Evolutionary conservation across 2,113 vertebrate genomes (phyloP).

Genomic region (Podarcis raffonei): DNA sequence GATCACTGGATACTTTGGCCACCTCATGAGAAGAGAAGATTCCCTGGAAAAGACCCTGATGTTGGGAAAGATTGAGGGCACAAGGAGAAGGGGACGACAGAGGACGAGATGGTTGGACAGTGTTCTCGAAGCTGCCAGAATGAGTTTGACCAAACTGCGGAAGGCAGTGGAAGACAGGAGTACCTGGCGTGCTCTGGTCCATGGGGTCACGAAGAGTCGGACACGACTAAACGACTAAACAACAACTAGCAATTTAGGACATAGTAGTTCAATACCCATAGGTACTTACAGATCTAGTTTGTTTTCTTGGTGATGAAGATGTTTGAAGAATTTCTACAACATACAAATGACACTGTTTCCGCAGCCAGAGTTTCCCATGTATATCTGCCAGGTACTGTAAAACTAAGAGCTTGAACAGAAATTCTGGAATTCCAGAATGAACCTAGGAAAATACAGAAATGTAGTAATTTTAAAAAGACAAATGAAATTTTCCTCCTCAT

Average conservation of each 20-base stretch:
- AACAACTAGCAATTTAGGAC: background rate
- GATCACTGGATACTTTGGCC: too few relatives aligned
- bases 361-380: constrained; percentile 89
- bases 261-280: accelerated
- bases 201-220: too few relatives aligned
- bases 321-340: constrained; percentile 86
- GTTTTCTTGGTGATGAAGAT: constrained; percentile 50
- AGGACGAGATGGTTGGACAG: too few relatives aligned
- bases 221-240: too few relatives aligned
- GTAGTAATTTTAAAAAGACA: background rate
- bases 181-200: too few relatives aligned
- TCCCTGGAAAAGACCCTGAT: too few relatives aligned
- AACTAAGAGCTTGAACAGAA: constrained; percentile 92
- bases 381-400: constrained; percentile 85
- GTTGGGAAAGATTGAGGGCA: too few relatives aligned
- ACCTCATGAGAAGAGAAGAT: too few relatives aligned
- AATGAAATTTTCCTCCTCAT: background rate
- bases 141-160: too few relatives aligned
- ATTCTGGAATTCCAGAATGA: constrained; percentile 83
- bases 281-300: constrained; percentile 70
- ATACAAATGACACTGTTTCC: constrained; percentile 85
- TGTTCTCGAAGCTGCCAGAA: too few relatives aligned
- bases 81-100: too few relatives aligned
- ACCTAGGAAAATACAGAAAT: constrained; percentile 76
- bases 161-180: too few relatives aligned